These are phyloP conservation scores for Solea solea DNA, from an alignment of 2,113 vertebrate genomes.

Conservation along the genomic window DNA sequence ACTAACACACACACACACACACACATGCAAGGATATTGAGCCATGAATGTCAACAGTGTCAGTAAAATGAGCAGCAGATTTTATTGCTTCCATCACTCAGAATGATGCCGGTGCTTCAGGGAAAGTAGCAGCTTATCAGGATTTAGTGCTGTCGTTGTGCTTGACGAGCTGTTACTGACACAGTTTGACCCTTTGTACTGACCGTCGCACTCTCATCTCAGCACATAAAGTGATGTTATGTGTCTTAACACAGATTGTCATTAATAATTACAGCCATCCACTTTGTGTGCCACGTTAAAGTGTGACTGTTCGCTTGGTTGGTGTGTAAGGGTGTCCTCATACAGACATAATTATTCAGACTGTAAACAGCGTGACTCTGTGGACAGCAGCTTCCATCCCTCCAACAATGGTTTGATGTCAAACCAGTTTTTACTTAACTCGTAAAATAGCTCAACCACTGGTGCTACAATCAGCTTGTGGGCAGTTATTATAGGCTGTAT, in stretches of 20 bases:
- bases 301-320: background rate
- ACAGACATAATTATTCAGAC: background rate
- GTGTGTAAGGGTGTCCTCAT: constrained; percentile 19
- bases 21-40: background rate
- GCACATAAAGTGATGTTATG: background rate
- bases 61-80: constrained; percentile 27
- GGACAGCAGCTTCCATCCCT: background rate
- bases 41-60: background rate
- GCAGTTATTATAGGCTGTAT: no score
- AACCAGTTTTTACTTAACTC: no score
- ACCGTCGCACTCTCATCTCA: constrained; percentile 11
- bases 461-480: no score
- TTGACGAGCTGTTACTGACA: constrained; percentile 41
- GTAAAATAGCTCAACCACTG: no score
- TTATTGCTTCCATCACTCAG: constrained; percentile 21
- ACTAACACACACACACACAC: background rate
- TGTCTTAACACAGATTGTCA: constrained; percentile 20
- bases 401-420: background rate
- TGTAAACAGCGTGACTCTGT: background rate
- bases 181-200: constrained; percentile 47
- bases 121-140: constrained; percentile 51
- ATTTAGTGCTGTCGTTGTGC: constrained; percentile 13
- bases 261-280: constrained; percentile 41
- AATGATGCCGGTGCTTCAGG: constrained; percentile 11
- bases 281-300: constrained; percentile 34